Percentiles rank a stretch among this genome's conserved stretches.
phyloP scores from a whole-genome alignment of 2,797 vertebrate species.

The Pelochelys cantorii region DNA sequence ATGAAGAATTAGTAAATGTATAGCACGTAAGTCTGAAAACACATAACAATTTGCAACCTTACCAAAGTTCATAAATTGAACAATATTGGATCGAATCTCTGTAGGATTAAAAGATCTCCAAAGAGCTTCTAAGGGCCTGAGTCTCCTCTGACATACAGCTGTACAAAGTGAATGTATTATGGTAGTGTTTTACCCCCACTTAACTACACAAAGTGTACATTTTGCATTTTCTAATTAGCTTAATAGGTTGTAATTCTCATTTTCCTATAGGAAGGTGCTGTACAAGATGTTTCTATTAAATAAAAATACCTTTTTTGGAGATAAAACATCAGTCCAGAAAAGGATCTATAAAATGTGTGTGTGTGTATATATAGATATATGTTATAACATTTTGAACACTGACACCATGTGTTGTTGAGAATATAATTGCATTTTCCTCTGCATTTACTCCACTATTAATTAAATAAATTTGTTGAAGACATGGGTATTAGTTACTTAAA shows the following conservation, averaged over 20 bases:
- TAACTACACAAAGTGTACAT: neutral
- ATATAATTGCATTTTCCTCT: conserved; percentile 3
- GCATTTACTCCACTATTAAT: neutral
- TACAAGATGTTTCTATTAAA: conserved; percentile 6
- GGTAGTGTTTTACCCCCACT: neutral
- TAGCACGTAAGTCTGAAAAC: neutral
- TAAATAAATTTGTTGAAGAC: neutral
- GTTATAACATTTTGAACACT: neutral
- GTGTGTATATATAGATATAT: conserved; percentile 12
- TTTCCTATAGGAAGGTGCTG: neutral
- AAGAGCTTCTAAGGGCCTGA: accelerated
- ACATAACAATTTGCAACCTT: neutral
- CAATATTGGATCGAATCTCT: accelerated
- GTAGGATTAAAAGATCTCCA: neutral
- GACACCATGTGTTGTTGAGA: neutral
- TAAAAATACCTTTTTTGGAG: conserved; percentile 17
- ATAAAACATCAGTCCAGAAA: conserved; percentile 18
- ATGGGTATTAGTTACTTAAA: neutral
- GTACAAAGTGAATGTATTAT: too few species aligned
- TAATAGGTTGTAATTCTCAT: neutral
- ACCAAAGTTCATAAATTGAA: neutral
- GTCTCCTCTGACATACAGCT: neutral
- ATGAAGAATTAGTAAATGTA: neutral
- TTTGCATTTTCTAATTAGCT: neutral
- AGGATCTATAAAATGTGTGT: neutral